Conservation (phyloP, 1,140 invertebrate species). For the Belonocnema kinseyi region DNA sequence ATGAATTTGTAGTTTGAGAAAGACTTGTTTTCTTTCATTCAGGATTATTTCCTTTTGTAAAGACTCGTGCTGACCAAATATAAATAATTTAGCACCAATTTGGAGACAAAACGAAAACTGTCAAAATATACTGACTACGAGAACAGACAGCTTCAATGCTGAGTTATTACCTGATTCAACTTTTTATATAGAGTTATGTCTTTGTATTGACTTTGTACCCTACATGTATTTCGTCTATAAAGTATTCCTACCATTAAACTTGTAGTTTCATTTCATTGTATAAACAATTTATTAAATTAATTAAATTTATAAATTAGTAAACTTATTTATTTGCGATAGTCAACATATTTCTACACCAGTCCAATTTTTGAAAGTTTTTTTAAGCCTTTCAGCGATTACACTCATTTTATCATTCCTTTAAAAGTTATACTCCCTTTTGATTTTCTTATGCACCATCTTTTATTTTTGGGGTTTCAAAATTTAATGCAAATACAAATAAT, state of each 20-base stretch:
- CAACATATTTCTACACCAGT: too few relatives aligned
- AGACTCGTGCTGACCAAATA: neutral
- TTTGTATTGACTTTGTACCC: conserved; percentile 74
- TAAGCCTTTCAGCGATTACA: too few relatives aligned
- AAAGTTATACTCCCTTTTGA: too few relatives aligned
- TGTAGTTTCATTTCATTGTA: conserved; percentile 44
- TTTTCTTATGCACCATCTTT: too few relatives aligned
- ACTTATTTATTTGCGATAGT: too few relatives aligned
- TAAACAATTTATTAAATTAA: neutral
- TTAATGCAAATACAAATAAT: too few relatives aligned
- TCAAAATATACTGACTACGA: too few relatives aligned
- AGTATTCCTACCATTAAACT: conserved; percentile 70
- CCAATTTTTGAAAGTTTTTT: too few relatives aligned
- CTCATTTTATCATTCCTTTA: too few relatives aligned
- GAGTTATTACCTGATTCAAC: conserved; percentile 53
- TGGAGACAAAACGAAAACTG: neutral
- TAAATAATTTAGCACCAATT: conserved; percentile 4
- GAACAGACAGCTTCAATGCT: neutral
- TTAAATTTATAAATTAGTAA: neutral
- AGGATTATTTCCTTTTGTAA: conserved; percentile 13
- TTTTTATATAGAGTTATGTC: conserved; percentile 70
- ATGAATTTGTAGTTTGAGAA: conserved; percentile 1
- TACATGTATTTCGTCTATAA: conserved; percentile 74
- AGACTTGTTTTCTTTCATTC: conserved; percentile 4
- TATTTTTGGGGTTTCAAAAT: too few relatives aligned